A percentile compares a stretch with the other conserved stretches of the same genome.
Conservation (phyloP, 2,797 vertebrate genomes). For the Remorina albescens region DNA sequence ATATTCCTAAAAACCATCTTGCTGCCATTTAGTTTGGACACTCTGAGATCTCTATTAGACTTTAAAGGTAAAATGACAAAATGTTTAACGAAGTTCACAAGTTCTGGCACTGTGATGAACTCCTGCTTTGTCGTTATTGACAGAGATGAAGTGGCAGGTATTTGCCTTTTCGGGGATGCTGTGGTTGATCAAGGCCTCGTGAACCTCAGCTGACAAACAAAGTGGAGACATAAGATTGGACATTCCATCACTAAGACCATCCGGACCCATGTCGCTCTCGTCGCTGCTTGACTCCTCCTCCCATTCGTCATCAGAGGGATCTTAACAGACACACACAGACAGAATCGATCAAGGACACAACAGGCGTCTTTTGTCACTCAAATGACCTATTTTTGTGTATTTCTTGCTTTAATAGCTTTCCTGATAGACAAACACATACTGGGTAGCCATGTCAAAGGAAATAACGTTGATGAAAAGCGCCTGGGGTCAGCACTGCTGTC, state of each 20-base stretch:
- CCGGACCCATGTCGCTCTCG: slow-evolving; percentile 91
- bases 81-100: slow-evolving; percentile 15
- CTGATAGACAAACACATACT: slow-evolving; percentile 32
- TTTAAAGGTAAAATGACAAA: slow-evolving; percentile 12
- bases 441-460: slow-evolving; percentile 56
- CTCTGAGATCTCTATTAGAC: neutral
- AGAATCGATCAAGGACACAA: neutral
- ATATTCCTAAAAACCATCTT: neutral
- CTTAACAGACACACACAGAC: slow-evolving; percentile 68
- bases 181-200: slow-evolving; percentile 88
- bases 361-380: slow-evolving; percentile 6
- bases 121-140: too few relatives aligned
- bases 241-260: slow-evolving; percentile 84
- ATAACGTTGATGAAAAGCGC: slow-evolving; percentile 58
- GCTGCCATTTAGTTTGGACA: neutral
- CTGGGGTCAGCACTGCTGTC: slow-evolving; percentile 61
- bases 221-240: slow-evolving; percentile 89
- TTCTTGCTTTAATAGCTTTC: slow-evolving; percentile 18
- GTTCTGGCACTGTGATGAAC: neutral
- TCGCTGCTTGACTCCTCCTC: slow-evolving; percentile 96
- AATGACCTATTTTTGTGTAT: neutral
- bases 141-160: neutral
- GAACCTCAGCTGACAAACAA: slow-evolving; percentile 94
- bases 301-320: slow-evolving; percentile 96
- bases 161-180: slow-evolving; percentile 93